Evolutionary conservation across 64 coral and sea anemone genomes (phyloP).

Genomic region (Actinia tenebrosa): DNA sequence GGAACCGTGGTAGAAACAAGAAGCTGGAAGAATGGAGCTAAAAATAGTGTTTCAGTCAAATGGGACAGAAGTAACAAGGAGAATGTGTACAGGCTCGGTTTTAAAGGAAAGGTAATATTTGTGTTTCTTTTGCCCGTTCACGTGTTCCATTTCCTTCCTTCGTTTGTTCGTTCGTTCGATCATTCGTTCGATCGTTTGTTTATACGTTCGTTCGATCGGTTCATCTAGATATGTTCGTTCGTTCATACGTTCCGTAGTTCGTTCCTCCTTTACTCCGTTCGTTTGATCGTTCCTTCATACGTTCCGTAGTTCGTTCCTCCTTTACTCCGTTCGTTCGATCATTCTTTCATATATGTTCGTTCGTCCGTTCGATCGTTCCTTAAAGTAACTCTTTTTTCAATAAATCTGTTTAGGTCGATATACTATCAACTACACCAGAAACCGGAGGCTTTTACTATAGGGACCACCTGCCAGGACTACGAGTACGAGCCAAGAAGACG

Average conservation of each 20-base stretch:
- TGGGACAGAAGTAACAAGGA: constrained; percentile 27
- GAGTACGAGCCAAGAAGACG: constrained; percentile 26
- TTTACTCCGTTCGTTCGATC: too few species aligned
- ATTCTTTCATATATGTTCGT: too few species aligned
- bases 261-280: too few species aligned
- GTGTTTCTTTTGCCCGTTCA: neutral
- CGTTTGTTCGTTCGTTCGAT: too few species aligned
- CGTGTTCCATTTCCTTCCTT: too few species aligned
- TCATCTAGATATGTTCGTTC: too few species aligned
- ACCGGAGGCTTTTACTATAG: constrained; percentile 42
- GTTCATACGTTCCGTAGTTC: too few species aligned
- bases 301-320: too few species aligned
- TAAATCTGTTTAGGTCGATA: constrained; percentile 23
- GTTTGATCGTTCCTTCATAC: too few species aligned
- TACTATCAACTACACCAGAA: constrained; percentile 12
- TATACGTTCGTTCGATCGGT: too few species aligned
- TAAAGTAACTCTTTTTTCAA: too few species aligned
- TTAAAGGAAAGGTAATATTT: constrained; percentile 50
- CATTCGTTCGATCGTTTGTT: too few species aligned
- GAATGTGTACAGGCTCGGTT: constrained; percentile 56
- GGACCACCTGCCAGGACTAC: constrained; percentile 36
- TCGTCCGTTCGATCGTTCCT: neutral
- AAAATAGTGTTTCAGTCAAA: constrained; percentile 27
- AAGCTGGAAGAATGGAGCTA: constrained; percentile 18
- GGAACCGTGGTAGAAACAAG: constrained; percentile 32